phyloP scores from a whole-genome alignment of 2,113 vertebrate genomes.

The Columba janthina region DNA sequence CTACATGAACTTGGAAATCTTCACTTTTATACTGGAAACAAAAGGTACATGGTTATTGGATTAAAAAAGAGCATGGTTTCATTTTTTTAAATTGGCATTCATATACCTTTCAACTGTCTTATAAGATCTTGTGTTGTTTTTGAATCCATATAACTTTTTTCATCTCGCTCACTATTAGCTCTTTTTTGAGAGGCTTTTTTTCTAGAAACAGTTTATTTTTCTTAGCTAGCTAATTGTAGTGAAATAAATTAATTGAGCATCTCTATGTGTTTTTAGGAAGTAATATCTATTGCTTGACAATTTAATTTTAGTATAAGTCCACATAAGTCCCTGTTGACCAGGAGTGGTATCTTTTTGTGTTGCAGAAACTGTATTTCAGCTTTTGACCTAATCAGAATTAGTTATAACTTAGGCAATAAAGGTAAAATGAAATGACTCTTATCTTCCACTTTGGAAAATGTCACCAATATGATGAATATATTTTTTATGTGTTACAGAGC shows the following conservation, averaged over 20 bases:
- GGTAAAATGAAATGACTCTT: conserved; percentile 8
- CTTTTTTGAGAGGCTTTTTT: not conserved
- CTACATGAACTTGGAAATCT: conserved; percentile 91
- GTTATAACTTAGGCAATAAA: not conserved
- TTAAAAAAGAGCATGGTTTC: not conserved
- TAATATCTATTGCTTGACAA: not conserved
- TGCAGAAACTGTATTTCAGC: not conserved
- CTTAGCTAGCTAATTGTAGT: not conserved
- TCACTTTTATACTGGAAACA: conserved; percentile 83
- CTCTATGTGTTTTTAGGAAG: not conserved
- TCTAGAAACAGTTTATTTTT: not conserved
- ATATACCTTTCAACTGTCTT: not conserved
- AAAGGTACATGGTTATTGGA: conserved; percentile 74
- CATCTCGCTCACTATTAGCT: not conserved
- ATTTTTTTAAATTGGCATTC: not conserved
- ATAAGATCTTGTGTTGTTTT: not conserved
- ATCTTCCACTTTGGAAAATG: conserved; percentile 44
- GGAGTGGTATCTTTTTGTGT: not conserved
- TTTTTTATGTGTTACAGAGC: conserved; percentile 74
- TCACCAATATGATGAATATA: not conserved
- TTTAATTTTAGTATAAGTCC: not conserved
- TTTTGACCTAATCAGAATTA: conserved; percentile 36
- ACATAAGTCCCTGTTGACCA: not conserved
- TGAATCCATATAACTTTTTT: not conserved
- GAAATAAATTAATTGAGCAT: not conserved